phyloP scores from a whole-genome alignment of 2,113 vertebrate species.

The Oenanthe melanoleuca region DNA sequence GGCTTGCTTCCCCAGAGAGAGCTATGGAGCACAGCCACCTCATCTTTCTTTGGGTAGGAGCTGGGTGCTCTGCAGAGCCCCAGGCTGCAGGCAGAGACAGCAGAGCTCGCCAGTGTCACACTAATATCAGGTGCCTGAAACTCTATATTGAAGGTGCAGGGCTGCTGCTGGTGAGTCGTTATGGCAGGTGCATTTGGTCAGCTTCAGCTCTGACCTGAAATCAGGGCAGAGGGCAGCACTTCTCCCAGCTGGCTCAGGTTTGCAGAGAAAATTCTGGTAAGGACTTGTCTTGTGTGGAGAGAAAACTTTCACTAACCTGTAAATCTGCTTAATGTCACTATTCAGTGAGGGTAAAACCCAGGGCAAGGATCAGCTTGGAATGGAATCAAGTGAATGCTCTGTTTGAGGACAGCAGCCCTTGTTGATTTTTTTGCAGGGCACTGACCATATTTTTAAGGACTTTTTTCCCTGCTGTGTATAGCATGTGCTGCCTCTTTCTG shows the following conservation, averaged over 20 bases:
- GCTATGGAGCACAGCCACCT: not conserved
- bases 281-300: not conserved
- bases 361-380: not conserved
- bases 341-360: not conserved
- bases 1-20: not conserved
- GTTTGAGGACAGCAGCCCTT: not conserved
- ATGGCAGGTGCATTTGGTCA: slow-evolving; percentile 7
- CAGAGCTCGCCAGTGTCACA: not conserved
- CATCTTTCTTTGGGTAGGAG: not conserved
- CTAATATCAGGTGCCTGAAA: slow-evolving; percentile 20
- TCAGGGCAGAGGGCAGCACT: not conserved
- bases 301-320: not conserved
- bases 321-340: not conserved
- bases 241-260: not conserved
- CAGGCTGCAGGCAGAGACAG: not conserved
- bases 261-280: not conserved
- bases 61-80: not conserved
- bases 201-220: not conserved
- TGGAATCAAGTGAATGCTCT: not conserved
- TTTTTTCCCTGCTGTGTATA: not conserved
- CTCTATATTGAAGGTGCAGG: slow-evolving; percentile 14
- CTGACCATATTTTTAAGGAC: not conserved
- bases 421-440: not conserved
- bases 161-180: not conserved
- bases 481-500: not conserved